Conservation (phyloP, 2,888 invertebrate species). For the Cheilosia grossa region DNA sequence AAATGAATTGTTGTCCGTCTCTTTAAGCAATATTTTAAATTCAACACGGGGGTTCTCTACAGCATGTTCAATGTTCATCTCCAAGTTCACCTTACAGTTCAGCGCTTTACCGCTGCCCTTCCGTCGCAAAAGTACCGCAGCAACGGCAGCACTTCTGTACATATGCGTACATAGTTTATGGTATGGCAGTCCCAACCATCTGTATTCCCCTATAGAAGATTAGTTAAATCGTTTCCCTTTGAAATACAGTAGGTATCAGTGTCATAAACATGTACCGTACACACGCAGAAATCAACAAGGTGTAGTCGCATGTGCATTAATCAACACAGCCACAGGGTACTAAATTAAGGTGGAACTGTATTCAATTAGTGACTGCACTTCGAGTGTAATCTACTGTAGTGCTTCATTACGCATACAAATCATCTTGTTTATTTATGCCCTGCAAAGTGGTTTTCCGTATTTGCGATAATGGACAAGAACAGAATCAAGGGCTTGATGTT, state of each 20-base stretch:
- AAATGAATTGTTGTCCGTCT: no score
- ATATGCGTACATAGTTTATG: no score
- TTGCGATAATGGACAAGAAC: slow-evolving; percentile 25
- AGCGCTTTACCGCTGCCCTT: no score
- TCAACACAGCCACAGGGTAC: slow-evolving; percentile 47
- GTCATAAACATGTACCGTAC: slow-evolving; percentile 12
- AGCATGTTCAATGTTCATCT: no score
- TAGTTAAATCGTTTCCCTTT: slow-evolving; percentile 25
- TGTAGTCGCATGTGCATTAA: slow-evolving; percentile 45
- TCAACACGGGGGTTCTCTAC: no score
- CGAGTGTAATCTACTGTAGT: slow-evolving; percentile 58
- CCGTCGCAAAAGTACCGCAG: no score
- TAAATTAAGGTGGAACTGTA: slow-evolving; percentile 60
- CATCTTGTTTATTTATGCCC: slow-evolving; percentile 57
- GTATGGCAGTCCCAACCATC: neutral
- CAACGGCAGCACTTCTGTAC: no score
- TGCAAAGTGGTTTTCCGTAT: slow-evolving; percentile 41
- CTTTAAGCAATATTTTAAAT: no score
- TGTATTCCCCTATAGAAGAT: slow-evolving; percentile 7
- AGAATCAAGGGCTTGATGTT: neutral
- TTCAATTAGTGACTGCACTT: slow-evolving; percentile 69
- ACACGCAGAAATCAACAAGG: slow-evolving; percentile 25
- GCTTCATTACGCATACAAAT: slow-evolving; percentile 63
- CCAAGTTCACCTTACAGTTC: no score
- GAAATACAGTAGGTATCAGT: slow-evolving; percentile 5